Base-by-base conservation (phyloP, 2,888 invertebrate genomes). In the Trichopoda pennipes region DNA sequence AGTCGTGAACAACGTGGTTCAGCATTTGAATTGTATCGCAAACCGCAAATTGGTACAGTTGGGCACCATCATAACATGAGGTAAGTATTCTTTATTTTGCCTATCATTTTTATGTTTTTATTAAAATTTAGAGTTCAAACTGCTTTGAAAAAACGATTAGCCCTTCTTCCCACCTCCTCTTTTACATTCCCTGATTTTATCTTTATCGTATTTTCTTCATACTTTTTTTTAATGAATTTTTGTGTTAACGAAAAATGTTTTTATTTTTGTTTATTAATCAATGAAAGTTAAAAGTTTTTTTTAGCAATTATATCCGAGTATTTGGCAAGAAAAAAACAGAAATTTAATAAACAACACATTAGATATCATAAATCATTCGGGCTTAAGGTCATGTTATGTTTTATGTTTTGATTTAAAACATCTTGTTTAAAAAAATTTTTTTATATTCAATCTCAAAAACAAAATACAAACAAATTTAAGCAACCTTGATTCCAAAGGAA, bases 1-100 rank as follows among this genome's bases (percentile, higher is more conserved):
- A 95, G 97, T 87, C 93, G 96, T 86, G 97, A 97, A 89, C 97
- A 97, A 88, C 93, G 97, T 72, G 97, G 97, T 35, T 97, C 97
- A 84, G 98, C 98, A n/a, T 98, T 98, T 90, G 98, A 98, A 91
- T 92, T 98, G 83, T 98, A 98, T 90, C 94, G 97, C 85, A 98
- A 98, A 91, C 97, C 97, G 12, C 94, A 96, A 88, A 90, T 91
- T 84, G 91, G 91, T 84, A 88, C 90, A 76, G 88, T 89, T 35
- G 90, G 90, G 87, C 94, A 94, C 90, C 95, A 96, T 93, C 95
- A 95, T 90, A 95, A 95, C 88, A 91, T 95, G 91, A 95, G 95
- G 95, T 96, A 93, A 92, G 92, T 87, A 23, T 32, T n/a, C 19
- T 12, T 19, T 1, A 2, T 23, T 17, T n/a, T 6, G 12, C 14